Conservation (phyloP, 2,797 vertebrate genomes). For the Catharus ustulatus region DNA sequence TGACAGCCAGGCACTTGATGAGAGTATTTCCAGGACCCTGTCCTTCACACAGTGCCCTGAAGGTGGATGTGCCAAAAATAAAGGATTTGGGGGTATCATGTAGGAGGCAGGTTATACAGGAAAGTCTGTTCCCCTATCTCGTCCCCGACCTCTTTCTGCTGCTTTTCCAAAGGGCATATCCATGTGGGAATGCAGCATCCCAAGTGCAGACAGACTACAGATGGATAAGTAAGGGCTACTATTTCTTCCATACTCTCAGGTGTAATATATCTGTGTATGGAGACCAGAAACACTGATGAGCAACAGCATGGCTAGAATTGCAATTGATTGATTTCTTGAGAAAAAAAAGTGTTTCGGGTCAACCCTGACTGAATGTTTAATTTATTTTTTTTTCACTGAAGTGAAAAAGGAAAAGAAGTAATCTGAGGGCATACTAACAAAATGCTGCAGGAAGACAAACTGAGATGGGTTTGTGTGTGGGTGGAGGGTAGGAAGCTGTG, state of each 20-base stretch:
- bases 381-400: not conserved
- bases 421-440: not conserved
- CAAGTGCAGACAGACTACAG: not conserved
- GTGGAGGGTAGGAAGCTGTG: not conserved
- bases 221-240: not conserved
- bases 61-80: not conserved
- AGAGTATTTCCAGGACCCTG: not conserved
- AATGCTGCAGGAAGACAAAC: not conserved
- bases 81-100: not conserved
- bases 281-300: not conserved
- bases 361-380: not conserved
- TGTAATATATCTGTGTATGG: not conserved
- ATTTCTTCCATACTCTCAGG: not conserved
- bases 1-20: not conserved
- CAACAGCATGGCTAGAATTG: not conserved
- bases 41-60: not conserved
- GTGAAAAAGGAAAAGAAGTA: not conserved
- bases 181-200: not conserved
- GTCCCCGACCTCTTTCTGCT: not conserved
- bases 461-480: not conserved
- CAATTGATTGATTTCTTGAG: constrained; percentile 1
- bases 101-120: not conserved
- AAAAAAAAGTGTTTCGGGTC: not conserved
- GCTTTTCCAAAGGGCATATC: not conserved
- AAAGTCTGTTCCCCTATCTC: not conserved